Evolutionary conservation across 1,140 invertebrate species (phyloP).

Genomic region (Conopomorpha cramerella): DNA sequence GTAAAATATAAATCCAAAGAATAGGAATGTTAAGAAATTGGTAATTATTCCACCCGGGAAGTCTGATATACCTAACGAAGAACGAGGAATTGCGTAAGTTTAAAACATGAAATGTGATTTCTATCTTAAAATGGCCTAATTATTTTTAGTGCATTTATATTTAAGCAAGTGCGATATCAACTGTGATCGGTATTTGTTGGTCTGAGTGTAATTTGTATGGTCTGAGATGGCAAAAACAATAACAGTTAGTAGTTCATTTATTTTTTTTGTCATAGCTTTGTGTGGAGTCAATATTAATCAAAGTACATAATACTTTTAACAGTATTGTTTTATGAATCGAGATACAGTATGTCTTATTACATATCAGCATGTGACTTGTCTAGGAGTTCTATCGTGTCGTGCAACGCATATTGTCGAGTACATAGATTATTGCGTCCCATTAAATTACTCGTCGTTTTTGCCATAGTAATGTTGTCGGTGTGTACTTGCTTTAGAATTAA

Average conservation of each 20-base stretch:
- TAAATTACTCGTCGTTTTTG: constrained; percentile 36
- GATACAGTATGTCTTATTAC: constrained; percentile 41
- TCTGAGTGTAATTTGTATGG: too few species aligned
- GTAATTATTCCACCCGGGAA: too few species aligned
- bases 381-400: constrained; percentile 30
- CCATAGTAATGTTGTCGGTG: constrained; percentile 35
- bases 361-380: constrained; percentile 54
- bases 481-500: too few species aligned
- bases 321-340: constrained; percentile 21
- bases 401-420: constrained; percentile 27
- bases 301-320: neutral
- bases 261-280: too few species aligned
- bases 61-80: too few species aligned
- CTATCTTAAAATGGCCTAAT: constrained; percentile 59
- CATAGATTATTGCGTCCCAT: constrained; percentile 23
- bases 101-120: constrained; percentile 48
- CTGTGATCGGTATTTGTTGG: constrained; percentile 30
- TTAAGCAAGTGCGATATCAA: constrained; percentile 33
- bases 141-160: constrained; percentile 52
- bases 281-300: too few species aligned
- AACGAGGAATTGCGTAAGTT: constrained; percentile 42
- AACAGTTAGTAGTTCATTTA: too few species aligned
- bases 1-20: constrained; percentile 39
- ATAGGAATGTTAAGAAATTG: too few species aligned
- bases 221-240: too few species aligned